phyloP scores from a whole-genome alignment of 1,140 invertebrate genomes.

The Chrysoperla carnea region DNA sequence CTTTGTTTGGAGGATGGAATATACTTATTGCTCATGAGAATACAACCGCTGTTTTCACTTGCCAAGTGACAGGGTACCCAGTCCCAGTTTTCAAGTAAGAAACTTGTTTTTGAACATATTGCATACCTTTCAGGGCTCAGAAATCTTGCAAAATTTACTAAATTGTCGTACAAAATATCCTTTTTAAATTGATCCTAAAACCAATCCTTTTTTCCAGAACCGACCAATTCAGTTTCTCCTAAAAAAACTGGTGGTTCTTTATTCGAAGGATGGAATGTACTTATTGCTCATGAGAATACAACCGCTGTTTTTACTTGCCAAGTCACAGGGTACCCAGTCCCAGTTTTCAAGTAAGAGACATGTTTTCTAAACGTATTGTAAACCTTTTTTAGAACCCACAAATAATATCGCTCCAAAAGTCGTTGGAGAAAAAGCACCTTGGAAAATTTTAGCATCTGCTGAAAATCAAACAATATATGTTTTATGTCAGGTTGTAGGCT shows the following conservation, averaged over 20 bases:
- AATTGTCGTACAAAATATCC: no score
- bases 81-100: constrained; percentile 45
- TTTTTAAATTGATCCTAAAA: not conserved
- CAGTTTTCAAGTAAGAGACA: constrained; percentile 39
- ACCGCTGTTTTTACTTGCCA: constrained; percentile 44
- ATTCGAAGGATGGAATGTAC: constrained; percentile 46
- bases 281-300: constrained; percentile 34
- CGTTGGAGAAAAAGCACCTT: constrained; percentile 36
- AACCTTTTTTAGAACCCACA: constrained; percentile 35
- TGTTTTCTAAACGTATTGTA: no score
- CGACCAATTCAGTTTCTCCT: constrained; percentile 26
- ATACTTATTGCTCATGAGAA: constrained; percentile 38
- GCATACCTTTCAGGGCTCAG: constrained; percentile 1
- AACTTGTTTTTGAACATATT: no score
- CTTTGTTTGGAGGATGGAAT: constrained; percentile 42
- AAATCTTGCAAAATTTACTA: no score
- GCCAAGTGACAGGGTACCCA: constrained; percentile 46
- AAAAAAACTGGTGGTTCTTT: constrained; percentile 38
- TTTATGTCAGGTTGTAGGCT: constrained; percentile 41
- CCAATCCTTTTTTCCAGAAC: constrained; percentile 22
- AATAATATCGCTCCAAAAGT: constrained; percentile 46
- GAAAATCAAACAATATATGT: constrained; percentile 24
- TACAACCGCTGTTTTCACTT: constrained; percentile 38
- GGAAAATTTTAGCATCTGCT: constrained; percentile 41
- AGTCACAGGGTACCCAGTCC: constrained; percentile 45